phyloP scores from a whole-genome alignment of 2,797 vertebrate genomes.

The Sebastes matsubarae region DNA sequence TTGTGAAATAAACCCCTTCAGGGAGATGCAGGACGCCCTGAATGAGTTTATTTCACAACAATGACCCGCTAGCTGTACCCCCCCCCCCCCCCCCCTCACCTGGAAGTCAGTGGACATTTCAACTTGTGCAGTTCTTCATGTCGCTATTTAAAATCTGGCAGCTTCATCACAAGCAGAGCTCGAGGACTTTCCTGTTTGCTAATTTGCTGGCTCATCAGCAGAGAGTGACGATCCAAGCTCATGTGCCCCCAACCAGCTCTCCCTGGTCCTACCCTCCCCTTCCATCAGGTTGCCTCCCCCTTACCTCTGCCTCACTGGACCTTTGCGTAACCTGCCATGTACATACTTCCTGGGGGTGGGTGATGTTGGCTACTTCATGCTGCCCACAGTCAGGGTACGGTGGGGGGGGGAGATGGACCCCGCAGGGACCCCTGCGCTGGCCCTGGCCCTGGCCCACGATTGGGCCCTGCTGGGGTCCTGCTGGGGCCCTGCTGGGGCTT shows the following conservation, averaged over 20 bases:
- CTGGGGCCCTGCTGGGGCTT: slow-evolving; percentile 29
- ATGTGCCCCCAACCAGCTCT: not conserved
- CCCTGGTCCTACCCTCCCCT: not conserved
- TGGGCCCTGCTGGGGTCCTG: not conserved
- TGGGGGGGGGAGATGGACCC: not conserved
- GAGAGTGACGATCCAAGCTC: slow-evolving; percentile 15
- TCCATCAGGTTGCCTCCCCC: not conserved
- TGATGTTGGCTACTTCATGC: slow-evolving; percentile 5
- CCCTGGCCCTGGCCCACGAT: slow-evolving; percentile 1
- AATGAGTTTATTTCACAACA: no score
- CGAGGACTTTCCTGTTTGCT: not conserved
- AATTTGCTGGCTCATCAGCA: slow-evolving; percentile 41
- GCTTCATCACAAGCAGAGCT: not conserved
- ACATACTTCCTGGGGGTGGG: not conserved
- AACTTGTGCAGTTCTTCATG: slow-evolving; percentile 11
- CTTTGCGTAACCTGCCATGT: slow-evolving; percentile 3
- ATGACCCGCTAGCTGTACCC: no score
- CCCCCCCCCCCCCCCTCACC: no score
- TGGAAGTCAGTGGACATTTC: no score
- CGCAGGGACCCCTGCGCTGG: slow-evolving; percentile 20
- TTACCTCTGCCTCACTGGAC: slow-evolving; percentile 6
- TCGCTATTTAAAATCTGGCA: slow-evolving; percentile 30
- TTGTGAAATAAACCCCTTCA: no score
- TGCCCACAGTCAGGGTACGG: slow-evolving; percentile 10
- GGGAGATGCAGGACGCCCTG: no score